Evolutionary conservation across 2,888 invertebrate genomes (phyloP).

Genomic region (Alviniconcha strummeri): DNA sequence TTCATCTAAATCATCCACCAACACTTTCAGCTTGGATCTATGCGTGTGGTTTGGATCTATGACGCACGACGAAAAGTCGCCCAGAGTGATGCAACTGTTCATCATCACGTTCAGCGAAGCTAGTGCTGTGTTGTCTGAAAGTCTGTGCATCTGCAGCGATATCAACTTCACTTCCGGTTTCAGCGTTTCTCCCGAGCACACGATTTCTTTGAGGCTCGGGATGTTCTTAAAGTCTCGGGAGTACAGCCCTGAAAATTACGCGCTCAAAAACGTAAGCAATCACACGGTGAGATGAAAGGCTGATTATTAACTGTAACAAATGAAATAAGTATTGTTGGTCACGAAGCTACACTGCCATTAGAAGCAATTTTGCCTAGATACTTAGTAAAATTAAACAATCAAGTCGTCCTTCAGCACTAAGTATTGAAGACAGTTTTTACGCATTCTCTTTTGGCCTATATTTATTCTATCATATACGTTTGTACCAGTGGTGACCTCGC

Average conservation of each 20-base stretch:
- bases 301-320: too few species aligned
- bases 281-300: too few species aligned
- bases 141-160: neutral
- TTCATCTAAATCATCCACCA: constrained; percentile 11
- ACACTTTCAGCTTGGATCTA: neutral
- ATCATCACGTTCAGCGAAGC: constrained; percentile 4
- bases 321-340: too few species aligned
- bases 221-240: constrained; percentile 9
- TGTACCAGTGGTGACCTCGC: too few species aligned
- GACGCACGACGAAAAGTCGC: constrained; percentile 14
- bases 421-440: too few species aligned
- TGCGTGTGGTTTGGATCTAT: constrained; percentile 3
- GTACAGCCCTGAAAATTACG: constrained; percentile 12
- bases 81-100: constrained; percentile 15
- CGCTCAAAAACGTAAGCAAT: too few species aligned
- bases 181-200: constrained; percentile 11
- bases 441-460: too few species aligned
- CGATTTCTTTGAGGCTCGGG: constrained; percentile 22
- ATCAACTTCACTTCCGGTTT: constrained; percentile 13
- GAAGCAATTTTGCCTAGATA: too few species aligned
- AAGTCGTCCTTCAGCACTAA: too few species aligned
- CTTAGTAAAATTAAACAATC: too few species aligned
- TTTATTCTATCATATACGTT: too few species aligned
- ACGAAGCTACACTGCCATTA: too few species aligned
- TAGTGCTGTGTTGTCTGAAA: neutral